phyloP scores from a whole-genome alignment of 2,888 invertebrate species.

The Pseudococcus longispinus region DNA sequence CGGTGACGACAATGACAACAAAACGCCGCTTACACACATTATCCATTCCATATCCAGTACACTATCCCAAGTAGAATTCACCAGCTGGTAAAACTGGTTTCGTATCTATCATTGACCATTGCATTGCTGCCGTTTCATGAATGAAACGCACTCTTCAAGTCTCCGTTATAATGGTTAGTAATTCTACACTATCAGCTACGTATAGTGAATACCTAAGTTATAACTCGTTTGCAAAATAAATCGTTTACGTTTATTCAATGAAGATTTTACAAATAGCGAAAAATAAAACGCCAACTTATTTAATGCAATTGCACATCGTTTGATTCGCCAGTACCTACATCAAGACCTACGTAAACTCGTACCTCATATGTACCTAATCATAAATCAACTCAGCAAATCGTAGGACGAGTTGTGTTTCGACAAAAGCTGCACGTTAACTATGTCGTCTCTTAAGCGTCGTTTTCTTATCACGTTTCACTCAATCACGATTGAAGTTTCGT shows the following conservation, averaged over 20 bases:
- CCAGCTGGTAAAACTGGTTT: constrained; percentile 46
- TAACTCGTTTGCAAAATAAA: constrained; percentile 35
- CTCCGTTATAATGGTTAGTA: constrained; percentile 42
- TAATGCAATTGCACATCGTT: not conserved
- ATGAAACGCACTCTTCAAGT: constrained; percentile 44
- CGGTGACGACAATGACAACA: not conserved
- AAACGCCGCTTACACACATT: not conserved
- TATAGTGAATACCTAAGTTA: not conserved
- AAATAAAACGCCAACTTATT: not conserved
- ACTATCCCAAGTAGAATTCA: not conserved
- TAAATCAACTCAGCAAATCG: constrained; percentile 7
- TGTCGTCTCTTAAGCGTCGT: not conserved
- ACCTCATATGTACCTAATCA: not conserved
- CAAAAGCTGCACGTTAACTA: constrained; percentile 23
- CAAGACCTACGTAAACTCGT: not conserved
- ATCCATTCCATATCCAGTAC: not conserved
- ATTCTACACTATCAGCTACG: not conserved
- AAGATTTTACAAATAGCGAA: constrained; percentile 30
- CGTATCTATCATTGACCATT: constrained; percentile 48
- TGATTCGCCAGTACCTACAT: not conserved
- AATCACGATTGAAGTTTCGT: constrained; percentile 26
- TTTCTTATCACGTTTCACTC: constrained; percentile 36
- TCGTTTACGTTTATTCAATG: not conserved
- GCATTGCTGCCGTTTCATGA: constrained; percentile 47
- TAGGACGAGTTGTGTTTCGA: not conserved